Base-by-base conservation (phyloP, 2,888 invertebrate species). In the Sarcophaga carnaria region DNA sequence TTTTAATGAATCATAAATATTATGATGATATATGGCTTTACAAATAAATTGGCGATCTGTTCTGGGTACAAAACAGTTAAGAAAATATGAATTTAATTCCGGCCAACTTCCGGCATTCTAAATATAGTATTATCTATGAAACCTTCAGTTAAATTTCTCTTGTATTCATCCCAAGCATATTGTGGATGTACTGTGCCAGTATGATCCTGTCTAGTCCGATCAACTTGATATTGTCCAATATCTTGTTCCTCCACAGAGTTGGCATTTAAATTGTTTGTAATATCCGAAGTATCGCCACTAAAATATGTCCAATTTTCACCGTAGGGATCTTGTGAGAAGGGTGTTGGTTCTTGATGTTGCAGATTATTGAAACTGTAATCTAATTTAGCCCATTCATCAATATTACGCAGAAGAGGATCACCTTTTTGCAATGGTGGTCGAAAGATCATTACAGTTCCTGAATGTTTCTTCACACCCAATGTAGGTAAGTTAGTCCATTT, bases 401-500 rank as follows among this genome's bases (percentile, higher is more conserved):
- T 90, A 83, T 91, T 90, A 66, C 90, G 90, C 74, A 91, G 62
- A 22, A 93, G 80, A 1, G 93, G 92, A 89, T 92, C 92, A 12
- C 89, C 90, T 17, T 88, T 88, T 62, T 90, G 90, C 11, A 88
- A 88, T 37, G 25, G 77, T 4, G 71, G 88, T 85, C 75, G 66
- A 62, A 77, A 71, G 60, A 79, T 76, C 62, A 85, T 74, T 20
- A 76, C 69, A 2, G 69, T 22, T 71, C 69, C 11, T 54, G 77
- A 80, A 17, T 88, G 88, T 14, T 81, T 80, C 62, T 91, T 92
- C 2, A 89, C 84, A 3, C 92, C 92, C 63, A 92, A 82, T 3
- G 89, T 91, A 2, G 92, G 92, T 45, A 91, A 91, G 77, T 94
- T 94, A 0, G 93, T 93, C 92, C 95, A 95, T 88, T 94, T 94